These are phyloP conservation scores for Leptocoma aspasia DNA, from an alignment of 2,113 vertebrate genomes.

Conservation along the genomic window DNA sequence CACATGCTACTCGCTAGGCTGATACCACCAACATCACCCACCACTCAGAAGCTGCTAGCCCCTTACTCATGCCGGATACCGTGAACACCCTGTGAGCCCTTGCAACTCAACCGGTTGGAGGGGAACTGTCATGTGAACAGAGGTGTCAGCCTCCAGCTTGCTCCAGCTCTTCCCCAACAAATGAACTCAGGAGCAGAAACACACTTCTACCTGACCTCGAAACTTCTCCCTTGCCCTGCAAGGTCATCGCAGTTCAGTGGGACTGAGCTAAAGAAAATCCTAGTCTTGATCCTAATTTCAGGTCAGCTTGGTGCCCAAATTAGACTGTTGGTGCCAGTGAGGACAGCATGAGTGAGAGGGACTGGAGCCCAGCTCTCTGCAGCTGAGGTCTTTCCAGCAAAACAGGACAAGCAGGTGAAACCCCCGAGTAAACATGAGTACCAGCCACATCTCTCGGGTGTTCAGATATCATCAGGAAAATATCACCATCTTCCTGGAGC, in stretches of 20 bases:
- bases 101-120: background rate
- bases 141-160: background rate
- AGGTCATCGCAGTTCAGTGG: fast-evolving
- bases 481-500: background rate
- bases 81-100: background rate
- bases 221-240: background rate
- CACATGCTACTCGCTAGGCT: conserved; percentile 37
- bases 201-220: background rate
- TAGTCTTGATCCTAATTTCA: background rate
- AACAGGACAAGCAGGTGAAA: background rate
- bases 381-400: background rate
- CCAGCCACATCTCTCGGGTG: background rate
- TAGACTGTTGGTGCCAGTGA: background rate
- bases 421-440: background rate
- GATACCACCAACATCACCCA: conserved; percentile 52
- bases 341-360: background rate
- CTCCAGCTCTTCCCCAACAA: background rate
- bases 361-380: background rate
- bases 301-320: background rate
- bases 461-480: background rate
- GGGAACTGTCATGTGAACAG: background rate
- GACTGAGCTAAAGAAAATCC: background rate
- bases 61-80: background rate
- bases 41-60: conserved; percentile 14
- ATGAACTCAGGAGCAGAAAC: background rate